phyloP scores from a whole-genome alignment of 1,140 invertebrate species.

The Solen grandis region DNA sequence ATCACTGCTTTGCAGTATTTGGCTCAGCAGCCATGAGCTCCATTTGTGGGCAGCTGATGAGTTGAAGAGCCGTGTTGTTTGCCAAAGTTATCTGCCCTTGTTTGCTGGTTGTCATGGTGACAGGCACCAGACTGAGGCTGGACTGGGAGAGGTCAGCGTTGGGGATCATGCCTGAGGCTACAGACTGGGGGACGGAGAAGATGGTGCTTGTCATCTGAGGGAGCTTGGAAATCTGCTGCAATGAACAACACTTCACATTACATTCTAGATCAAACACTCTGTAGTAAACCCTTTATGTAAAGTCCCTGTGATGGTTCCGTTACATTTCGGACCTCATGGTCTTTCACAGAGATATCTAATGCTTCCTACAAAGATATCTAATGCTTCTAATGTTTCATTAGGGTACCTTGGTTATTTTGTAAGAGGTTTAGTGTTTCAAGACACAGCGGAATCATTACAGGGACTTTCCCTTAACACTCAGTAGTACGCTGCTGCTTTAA shows the following conservation, averaged over 20 bases:
- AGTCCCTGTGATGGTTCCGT: too few relatives aligned
- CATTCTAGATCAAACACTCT: neutral
- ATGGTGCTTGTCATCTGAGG: slow-evolving; percentile 43
- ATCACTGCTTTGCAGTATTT: neutral
- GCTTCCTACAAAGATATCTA: too few relatives aligned
- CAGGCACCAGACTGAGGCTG: slow-evolving; percentile 48
- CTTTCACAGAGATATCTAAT: too few relatives aligned
- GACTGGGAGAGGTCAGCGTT: slow-evolving; percentile 9
- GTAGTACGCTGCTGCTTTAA: too few relatives aligned
- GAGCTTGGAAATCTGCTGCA: slow-evolving; percentile 11
- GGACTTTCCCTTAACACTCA: too few relatives aligned
- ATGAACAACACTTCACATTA: neutral
- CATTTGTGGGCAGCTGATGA: slow-evolving; percentile 48
- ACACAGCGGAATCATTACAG: too few relatives aligned
- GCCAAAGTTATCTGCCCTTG: slow-evolving; percentile 47
- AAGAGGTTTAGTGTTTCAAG: too few relatives aligned
- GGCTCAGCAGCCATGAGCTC: slow-evolving; percentile 30
- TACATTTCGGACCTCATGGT: too few relatives aligned
- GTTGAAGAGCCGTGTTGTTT: slow-evolving; percentile 41
- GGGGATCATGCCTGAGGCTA: too few relatives aligned
- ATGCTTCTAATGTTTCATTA: too few relatives aligned
- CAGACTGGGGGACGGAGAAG: slow-evolving; percentile 44
- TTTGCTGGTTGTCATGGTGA: slow-evolving; percentile 50
- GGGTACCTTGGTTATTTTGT: too few relatives aligned
- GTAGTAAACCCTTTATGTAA: too few relatives aligned